A percentile compares a stretch with the other conserved stretches of the same genome.
phyloP scores from a whole-genome alignment of 2,113 vertebrate species.

The Formicarius rufipectus region DNA sequence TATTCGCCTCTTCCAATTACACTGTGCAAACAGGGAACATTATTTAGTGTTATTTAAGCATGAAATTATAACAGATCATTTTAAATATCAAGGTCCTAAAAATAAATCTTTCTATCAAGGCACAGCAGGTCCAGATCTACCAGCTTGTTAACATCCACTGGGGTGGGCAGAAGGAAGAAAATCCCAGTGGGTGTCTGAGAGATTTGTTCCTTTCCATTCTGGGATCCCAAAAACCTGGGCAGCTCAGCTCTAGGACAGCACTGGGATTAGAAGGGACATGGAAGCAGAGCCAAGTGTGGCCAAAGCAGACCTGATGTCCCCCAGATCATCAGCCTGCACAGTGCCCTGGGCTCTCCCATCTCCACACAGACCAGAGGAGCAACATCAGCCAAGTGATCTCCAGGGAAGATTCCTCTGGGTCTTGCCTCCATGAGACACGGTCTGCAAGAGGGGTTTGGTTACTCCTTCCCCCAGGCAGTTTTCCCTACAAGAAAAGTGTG shows the following conservation, averaged over 20 bases:
- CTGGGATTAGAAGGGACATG: not conserved
- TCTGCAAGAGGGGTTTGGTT: not conserved
- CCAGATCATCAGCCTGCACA: not conserved
- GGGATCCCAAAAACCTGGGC: not conserved
- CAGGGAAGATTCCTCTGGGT: not conserved
- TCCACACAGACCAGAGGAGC: not conserved
- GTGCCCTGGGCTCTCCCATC: not conserved
- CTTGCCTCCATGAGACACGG: rapidly evolving
- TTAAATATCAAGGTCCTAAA: conserved; percentile 79
- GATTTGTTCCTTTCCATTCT: not conserved
- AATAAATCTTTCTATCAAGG: conserved; percentile 75
- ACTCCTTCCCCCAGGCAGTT: not conserved
- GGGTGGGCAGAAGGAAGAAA: conserved; percentile 58
- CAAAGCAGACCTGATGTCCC: not conserved
- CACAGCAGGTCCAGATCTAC: conserved; percentile 70
- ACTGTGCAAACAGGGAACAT: conserved; percentile 70
- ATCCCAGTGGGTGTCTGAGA: not conserved
- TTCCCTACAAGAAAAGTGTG: not conserved
- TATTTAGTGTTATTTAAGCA: conserved; percentile 82
- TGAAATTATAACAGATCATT: conserved; percentile 80
- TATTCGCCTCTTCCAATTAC: conserved; percentile 74
- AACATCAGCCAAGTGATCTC: rapidly evolving
- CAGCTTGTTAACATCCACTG: conserved; percentile 66
- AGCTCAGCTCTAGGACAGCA: rapidly evolving
- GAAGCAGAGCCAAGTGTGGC: rapidly evolving